A percentile compares a stretch with the other conserved stretches of the same genome.
Evolutionary conservation across 2,113 vertebrate genomes (phyloP).

Genomic region (Tympanuchus pallidicinctus): DNA sequence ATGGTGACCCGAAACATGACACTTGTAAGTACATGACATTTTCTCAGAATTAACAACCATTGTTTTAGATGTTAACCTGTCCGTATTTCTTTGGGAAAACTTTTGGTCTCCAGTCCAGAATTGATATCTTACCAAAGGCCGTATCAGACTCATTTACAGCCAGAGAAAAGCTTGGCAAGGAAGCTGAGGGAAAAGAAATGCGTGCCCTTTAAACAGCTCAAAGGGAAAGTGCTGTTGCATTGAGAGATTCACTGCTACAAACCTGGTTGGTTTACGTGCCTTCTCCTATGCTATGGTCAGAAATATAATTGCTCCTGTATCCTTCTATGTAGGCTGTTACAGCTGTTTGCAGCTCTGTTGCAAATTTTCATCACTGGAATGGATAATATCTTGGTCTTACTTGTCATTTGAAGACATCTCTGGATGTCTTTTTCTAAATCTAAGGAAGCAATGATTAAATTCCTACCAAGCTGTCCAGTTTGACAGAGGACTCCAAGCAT

Average conservation of each 20-base stretch:
- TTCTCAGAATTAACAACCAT: background rate
- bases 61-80: background rate
- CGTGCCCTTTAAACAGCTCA: background rate
- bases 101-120: background rate
- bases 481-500: background rate
- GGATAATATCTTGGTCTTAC: background rate
- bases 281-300: background rate
- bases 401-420: background rate
- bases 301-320: background rate
- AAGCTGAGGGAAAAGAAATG: background rate
- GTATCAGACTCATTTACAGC: rapidly evolving
- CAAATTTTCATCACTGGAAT: background rate
- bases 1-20: background rate
- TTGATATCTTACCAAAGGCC: background rate
- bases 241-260: background rate
- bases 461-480: background rate
- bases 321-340: background rate
- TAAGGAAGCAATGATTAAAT: background rate
- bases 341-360: background rate
- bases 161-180: background rate
- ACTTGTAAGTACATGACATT: background rate
- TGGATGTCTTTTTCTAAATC: background rate
- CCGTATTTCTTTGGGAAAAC: background rate
- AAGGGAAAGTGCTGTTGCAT: background rate
- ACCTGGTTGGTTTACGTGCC: background rate